phyloP scores from a whole-genome alignment of 2,888 invertebrate genomes.

The Amphipoea oculea region DNA sequence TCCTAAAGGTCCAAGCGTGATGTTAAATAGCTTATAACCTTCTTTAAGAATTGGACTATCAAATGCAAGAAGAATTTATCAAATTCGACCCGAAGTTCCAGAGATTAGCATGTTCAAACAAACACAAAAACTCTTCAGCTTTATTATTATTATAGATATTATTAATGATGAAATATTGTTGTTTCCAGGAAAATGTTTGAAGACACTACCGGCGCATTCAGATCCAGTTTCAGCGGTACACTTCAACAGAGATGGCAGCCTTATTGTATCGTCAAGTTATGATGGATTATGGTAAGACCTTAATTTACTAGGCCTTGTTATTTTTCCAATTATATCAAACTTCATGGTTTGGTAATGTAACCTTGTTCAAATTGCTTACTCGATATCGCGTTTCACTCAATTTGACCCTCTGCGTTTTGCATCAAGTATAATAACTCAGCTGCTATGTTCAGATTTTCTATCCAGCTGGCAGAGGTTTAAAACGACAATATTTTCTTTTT shows the following conservation, averaged over 20 bases:
- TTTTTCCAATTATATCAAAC: background rate
- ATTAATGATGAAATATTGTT: constrained; percentile 3
- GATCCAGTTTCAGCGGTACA: constrained; percentile 99
- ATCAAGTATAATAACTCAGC: background rate
- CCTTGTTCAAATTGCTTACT: background rate
- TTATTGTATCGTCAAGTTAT: constrained; percentile 99
- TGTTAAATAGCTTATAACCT: background rate
- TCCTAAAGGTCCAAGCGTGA: background rate
- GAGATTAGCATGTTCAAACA: background rate
- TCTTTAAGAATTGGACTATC: too few relatives aligned
- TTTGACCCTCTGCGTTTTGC: background rate
- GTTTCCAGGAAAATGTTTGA: constrained; percentile 95
- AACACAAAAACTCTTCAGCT: background rate
- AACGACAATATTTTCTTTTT: constrained; percentile 68
- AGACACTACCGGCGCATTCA: constrained; percentile 99
- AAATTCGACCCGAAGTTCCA: too few relatives aligned
- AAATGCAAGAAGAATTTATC: background rate
- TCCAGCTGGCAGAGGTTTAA: background rate
- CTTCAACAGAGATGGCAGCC: constrained; percentile 99
- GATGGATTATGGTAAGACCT: constrained; percentile 97
- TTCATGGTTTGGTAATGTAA: constrained; percentile 6
- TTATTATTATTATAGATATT: background rate
- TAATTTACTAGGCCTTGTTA: constrained; percentile 50
- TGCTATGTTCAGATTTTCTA: background rate
- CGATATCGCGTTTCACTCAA: background rate